Evolutionary conservation across 2,113 vertebrate genomes (phyloP), one percentile per base, ranked within the genome.

Genomic region (Sorex fumeus): DNA sequence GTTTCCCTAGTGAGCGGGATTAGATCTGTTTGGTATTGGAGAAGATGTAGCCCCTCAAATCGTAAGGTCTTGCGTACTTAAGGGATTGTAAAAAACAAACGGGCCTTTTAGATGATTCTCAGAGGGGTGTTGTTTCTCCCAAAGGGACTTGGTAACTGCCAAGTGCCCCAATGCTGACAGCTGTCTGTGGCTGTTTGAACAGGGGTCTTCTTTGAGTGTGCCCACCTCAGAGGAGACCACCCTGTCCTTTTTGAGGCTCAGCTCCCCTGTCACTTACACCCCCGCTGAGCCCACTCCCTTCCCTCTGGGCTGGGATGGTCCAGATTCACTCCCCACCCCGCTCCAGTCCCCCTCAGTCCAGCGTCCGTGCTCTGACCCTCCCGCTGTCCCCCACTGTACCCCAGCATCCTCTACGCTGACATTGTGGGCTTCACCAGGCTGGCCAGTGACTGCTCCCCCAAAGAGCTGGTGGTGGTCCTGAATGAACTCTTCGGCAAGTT

Each of bases 401-500:
- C 36, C 94, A 99, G 99, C 96, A 99, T 99, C 97, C 98, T 99
- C 13, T 99, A 99, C 32, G 99, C 99, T 2, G 99, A 99, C 96
- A 99, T 99, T 0, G 99, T 99, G 78, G 99, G 99, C 92, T 99
- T 99, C 97, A 99, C 99, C 1, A 98, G 97, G 43, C 97, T 99
- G 96, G 99, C 99, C 97, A 99, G 99, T 18, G 99, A 99, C 96
- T 99, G 99, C 96, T 99, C 99, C 83, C 99, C 99, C 30, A 99
- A 99, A 93, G 99, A 99, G 82, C 97, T 99, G 13, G 99, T 99
- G 60, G 98, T 99, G 88, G 99, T 99, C 98, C 98, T 99, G 91
- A 99, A 99, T 13, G 99, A 99, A 62, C 98, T 99, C 78, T 99
- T 99, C 77, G 99, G 99, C 9, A 99, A 99, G 95, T 99, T 99